Base-by-base conservation (phyloP, 2,113 vertebrate species). In the Madoqua kirkii region DNA sequence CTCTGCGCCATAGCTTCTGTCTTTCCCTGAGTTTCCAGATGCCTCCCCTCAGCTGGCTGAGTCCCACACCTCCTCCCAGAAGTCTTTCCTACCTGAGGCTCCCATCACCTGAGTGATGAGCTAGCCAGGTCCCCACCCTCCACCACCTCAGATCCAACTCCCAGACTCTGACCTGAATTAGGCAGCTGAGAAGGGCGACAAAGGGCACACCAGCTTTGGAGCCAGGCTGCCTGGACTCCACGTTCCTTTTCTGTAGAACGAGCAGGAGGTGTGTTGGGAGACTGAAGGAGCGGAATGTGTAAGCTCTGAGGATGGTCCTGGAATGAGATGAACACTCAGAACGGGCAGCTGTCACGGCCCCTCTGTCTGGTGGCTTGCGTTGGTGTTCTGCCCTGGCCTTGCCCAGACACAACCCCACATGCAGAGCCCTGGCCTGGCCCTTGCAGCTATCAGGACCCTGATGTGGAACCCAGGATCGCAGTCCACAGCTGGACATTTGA, bases 141-240 rank as follows among this genome's bases (percentile, higher is more conserved):
- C 21, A 8, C 29, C 4, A 8, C n/a, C 16, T 14, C 79, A 19
- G 27, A 23, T 43, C 40, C 11, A 4, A 7, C 71, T 54, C 83
- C 90, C 48, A 79, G n/a, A 74, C 10, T 76, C 81, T 50, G 54
- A 71, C 64, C 86, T 40, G n/a, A 59, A 19, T 91, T 43, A 19
- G 82, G 45, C 2, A 15, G 2, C 36, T 78, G 33, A 60, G n/a
- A 55, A 45, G 14, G 79, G 45, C 0, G 0, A 40, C 1, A 1
- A 17, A 91, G 36, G 52, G 40, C 6, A 1, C 45, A 11, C 21
- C 11, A 5, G 43, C 62, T 59, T n/a, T 1, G 1, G 43, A 52
- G 9, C 54, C 89, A 45, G 43, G 45, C 59, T 9, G 4, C 88
- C 27, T 16, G 79, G 23, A 4, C 31, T 95, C 45, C 31, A 14